Evolutionary conservation across 2,113 vertebrate genomes (phyloP).

Genomic region (Rhinoderma darwinii): DNA sequence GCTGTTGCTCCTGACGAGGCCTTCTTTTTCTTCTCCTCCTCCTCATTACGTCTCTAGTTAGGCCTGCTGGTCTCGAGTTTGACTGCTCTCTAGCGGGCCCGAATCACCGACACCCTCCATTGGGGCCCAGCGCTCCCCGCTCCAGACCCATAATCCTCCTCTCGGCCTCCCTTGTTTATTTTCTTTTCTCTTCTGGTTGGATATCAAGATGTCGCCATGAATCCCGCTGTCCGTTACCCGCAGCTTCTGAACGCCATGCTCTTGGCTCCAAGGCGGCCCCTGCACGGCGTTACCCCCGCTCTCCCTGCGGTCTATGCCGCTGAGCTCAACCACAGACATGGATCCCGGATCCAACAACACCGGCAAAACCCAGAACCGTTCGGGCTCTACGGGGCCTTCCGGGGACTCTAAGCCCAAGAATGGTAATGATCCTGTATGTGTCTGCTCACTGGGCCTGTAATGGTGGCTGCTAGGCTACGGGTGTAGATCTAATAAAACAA

Average conservation of each 20-base stretch:
- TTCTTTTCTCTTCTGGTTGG: slow-evolving; percentile 74
- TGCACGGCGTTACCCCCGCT: slow-evolving; percentile 73
- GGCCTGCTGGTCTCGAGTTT: neutral
- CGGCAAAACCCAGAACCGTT: slow-evolving; percentile 87
- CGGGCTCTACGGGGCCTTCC: slow-evolving; percentile 85
- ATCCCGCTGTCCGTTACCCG: slow-evolving; percentile 82
- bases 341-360: slow-evolving; percentile 80
- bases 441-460: neutral
- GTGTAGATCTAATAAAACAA: too few relatives aligned
- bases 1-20: slow-evolving; percentile 67
- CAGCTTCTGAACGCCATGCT: slow-evolving; percentile 90
- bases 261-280: slow-evolving; percentile 76
- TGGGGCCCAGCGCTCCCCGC: slow-evolving; percentile 64
- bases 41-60: neutral
- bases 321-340: slow-evolving; percentile 77
- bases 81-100: neutral
- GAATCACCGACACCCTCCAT: slow-evolving; percentile 64
- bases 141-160: slow-evolving; percentile 71
- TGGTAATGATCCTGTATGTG: slow-evolving; percentile 73
- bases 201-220: slow-evolving; percentile 95
- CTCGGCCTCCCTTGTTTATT: slow-evolving; percentile 66
- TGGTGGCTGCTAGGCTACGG: neutral
- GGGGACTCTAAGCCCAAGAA: slow-evolving; percentile 94
- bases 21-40: slow-evolving; percentile 75
- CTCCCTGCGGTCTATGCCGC: slow-evolving; percentile 77